Conservation (phyloP, 2,797 vertebrate genomes). For the Galaxias olidus region DNA sequence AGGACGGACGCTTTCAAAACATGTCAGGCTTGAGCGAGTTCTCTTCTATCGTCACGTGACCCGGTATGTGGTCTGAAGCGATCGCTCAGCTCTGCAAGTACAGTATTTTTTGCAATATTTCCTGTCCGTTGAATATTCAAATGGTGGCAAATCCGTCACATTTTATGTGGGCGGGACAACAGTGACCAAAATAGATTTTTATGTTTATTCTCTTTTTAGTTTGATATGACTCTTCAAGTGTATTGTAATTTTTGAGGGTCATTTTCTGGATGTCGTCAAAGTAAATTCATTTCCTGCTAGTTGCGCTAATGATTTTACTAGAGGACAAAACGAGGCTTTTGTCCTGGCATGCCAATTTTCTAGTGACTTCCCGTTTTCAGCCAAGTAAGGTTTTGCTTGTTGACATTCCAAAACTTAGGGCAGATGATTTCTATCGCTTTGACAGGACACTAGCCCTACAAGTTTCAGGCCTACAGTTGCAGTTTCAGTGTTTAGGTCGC, state of each 20-base stretch:
- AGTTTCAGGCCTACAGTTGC: not conserved
- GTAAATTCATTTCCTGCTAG: too few relatives aligned
- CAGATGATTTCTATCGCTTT: constrained; percentile 5
- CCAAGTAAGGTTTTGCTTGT: too few relatives aligned
- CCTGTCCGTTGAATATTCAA: not conserved
- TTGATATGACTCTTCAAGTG: too few relatives aligned
- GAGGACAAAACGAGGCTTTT: too few relatives aligned
- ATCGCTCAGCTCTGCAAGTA: not conserved
- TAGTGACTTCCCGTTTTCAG: too few relatives aligned
- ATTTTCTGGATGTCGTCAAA: too few relatives aligned
- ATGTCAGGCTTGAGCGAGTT: not conserved
- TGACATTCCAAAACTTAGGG: constrained; percentile 12
- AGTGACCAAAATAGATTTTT: not conserved
- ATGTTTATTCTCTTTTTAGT: too few relatives aligned
- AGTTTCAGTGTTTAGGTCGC: not conserved
- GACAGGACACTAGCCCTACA: constrained; percentile 3
- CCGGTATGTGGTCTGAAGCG: not conserved
- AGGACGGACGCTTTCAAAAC: too few relatives aligned
- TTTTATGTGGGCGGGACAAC: not conserved
- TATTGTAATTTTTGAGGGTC: too few relatives aligned
- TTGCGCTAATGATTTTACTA: too few relatives aligned
- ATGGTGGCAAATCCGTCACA: not conserved
- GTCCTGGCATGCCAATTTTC: too few relatives aligned
- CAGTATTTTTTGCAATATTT: not conserved
- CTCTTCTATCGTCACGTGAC: not conserved